Evolutionary conservation across 2,888 invertebrate genomes (phyloP).

Genomic region (Sarcophaga rosellei): DNA sequence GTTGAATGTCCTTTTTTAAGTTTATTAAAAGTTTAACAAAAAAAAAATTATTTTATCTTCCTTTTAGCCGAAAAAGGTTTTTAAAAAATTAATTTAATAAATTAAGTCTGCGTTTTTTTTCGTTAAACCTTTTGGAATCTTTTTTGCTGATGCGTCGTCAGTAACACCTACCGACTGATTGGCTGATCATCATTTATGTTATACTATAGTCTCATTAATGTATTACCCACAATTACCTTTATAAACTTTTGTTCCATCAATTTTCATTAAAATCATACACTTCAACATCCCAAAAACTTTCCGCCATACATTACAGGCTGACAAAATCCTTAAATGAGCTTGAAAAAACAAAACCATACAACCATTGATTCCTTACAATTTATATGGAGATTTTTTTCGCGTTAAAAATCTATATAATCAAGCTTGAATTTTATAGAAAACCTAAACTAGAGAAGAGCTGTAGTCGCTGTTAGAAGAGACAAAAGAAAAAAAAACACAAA

Average conservation of each 20-base stretch:
- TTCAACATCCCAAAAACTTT: slow-evolving; percentile 54
- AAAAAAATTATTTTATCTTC: not conserved
- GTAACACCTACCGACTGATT: slow-evolving; percentile 49
- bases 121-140: not conserved
- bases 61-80: not conserved
- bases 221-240: slow-evolving; percentile 80
- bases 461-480: slow-evolving; percentile 9
- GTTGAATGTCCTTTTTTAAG: not conserved
- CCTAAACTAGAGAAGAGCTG: slow-evolving; percentile 35
- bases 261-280: slow-evolving; percentile 77
- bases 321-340: slow-evolving; percentile 25
- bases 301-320: slow-evolving; percentile 38
- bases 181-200: slow-evolving; percentile 45
- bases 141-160: not conserved
- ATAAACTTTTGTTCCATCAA: slow-evolving; percentile 80
- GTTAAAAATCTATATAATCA: slow-evolving; percentile 48
- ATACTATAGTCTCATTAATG: slow-evolving; percentile 74
- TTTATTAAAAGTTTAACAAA: not conserved
- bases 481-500: not conserved
- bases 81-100: slow-evolving; percentile 40
- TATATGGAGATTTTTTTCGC: slow-evolving; percentile 59
- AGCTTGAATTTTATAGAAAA: slow-evolving; percentile 51
- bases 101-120: slow-evolving; percentile 19
- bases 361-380: slow-evolving; percentile 63
- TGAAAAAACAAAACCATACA: slow-evolving; percentile 12